These are phyloP conservation scores for Enteromius thamalakanensis DNA, from an alignment of 2,797 vertebrate genomes.

Conservation along the genomic window DNA sequence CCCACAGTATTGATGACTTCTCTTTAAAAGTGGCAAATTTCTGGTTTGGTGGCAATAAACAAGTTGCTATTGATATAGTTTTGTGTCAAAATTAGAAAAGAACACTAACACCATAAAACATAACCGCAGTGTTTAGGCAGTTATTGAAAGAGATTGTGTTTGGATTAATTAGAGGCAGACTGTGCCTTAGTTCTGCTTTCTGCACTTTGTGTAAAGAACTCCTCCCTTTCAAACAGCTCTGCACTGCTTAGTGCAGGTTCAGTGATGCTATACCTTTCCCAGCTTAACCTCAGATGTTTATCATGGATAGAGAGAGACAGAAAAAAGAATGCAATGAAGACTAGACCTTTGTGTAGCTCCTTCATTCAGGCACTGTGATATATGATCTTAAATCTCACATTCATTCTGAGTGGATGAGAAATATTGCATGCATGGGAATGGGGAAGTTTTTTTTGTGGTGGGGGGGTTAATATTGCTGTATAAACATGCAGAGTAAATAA, in stretches of 20 bases:
- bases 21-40: neutral
- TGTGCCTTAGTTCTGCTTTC: slow-evolving; percentile 72
- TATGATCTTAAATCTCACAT: slow-evolving; percentile 62
- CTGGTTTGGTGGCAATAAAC: neutral
- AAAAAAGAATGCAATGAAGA: slow-evolving; percentile 43
- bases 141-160: slow-evolving; percentile 31
- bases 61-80: neutral
- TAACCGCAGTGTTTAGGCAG: slow-evolving; percentile 12
- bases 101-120: slow-evolving; percentile 30
- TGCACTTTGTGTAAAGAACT: slow-evolving; percentile 80
- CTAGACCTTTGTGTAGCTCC: slow-evolving; percentile 63
- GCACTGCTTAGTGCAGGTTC: slow-evolving; percentile 74
- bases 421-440: neutral
- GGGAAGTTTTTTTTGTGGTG: neutral
- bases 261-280: slow-evolving; percentile 74
- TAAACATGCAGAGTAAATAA: neutral
- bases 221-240: slow-evolving; percentile 78
- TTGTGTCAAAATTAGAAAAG: neutral
- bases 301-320: slow-evolving; percentile 74
- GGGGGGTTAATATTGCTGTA: neutral
- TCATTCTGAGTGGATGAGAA: slow-evolving; percentile 44
- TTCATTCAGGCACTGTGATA: slow-evolving; percentile 73
- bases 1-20: neutral
- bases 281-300: slow-evolving; percentile 82
- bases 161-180: slow-evolving; percentile 50